A percentile compares a stretch with the other conserved stretches of the same genome.
These are phyloP conservation scores for Lithobates sylvaticus DNA, from an alignment of 2,797 vertebrate genomes.

Conservation along the genomic window DNA sequence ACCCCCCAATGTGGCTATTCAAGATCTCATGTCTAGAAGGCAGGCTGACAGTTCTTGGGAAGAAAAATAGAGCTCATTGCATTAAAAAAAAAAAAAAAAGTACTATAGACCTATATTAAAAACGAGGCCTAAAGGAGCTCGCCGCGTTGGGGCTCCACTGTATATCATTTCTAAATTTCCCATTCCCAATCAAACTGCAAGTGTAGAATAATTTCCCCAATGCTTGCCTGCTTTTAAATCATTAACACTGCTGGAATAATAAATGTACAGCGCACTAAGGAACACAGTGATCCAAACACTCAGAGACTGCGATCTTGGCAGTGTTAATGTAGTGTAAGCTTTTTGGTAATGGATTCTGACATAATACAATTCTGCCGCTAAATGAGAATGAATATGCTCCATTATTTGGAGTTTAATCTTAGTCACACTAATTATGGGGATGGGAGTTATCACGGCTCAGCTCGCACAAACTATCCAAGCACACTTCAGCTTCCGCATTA, in stretches of 20 bases:
- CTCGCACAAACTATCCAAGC: constrained; percentile 40
- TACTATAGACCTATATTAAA: no score
- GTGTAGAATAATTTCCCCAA: background rate
- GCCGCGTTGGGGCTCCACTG: no score
- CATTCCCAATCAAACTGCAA: constrained; percentile 1
- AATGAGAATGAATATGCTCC: constrained; percentile 60
- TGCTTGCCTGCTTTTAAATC: constrained; percentile 34
- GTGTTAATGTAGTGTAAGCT: constrained; percentile 60
- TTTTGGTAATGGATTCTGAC: constrained; percentile 57
- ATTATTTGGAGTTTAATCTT: constrained; percentile 61
- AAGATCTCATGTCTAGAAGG: no score
- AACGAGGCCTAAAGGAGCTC: no score
- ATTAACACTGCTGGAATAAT: constrained; percentile 51
- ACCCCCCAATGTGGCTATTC: no score
- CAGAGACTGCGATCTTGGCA: constrained; percentile 52
- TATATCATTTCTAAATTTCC: background rate
- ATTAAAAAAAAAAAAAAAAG: no score
- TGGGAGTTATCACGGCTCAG: constrained; percentile 46
- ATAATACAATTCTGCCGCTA: constrained; percentile 58
- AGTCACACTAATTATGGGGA: constrained; percentile 58
- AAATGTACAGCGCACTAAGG: constrained; percentile 25
- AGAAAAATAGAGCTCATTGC: no score
- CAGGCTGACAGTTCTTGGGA: no score
- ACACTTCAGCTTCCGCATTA: constrained; percentile 4
- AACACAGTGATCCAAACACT: constrained; percentile 51